These are phyloP conservation scores for Planococcus citri DNA, from an alignment of 1,140 invertebrate species.

Conservation along the genomic window DNA sequence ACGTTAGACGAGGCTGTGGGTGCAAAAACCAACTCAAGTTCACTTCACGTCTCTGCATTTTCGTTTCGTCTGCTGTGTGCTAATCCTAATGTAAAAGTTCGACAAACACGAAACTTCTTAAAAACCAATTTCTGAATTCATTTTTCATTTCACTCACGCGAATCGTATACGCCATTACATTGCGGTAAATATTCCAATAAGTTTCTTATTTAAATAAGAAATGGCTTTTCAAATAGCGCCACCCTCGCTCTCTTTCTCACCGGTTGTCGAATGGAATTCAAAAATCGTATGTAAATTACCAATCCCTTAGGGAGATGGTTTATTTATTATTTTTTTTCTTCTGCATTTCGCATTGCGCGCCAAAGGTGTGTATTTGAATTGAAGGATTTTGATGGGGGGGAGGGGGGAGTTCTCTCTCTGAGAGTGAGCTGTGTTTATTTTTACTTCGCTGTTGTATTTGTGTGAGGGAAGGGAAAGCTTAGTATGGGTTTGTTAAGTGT, in stretches of 20 bases:
- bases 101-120: constrained; percentile 3
- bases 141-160: constrained; percentile 6
- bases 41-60: too few species aligned
- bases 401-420: too few species aligned
- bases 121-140: constrained; percentile 7
- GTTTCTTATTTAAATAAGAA: constrained; percentile 4
- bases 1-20: background rate
- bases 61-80: too few species aligned
- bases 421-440: too few species aligned
- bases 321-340: background rate
- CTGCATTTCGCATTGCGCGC: too few species aligned
- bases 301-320: background rate
- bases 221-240: background rate
- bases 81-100: constrained; percentile 2
- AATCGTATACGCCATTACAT: constrained; percentile 3
- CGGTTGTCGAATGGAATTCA: background rate
- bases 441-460: too few species aligned
- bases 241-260: background rate
- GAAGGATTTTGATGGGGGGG: too few species aligned
- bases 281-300: constrained; percentile 4
- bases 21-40: background rate
- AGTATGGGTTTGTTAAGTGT: too few species aligned
- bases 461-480: too few species aligned
- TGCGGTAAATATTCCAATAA: constrained; percentile 7
- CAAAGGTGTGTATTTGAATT: too few species aligned